Evolutionary conservation across 2,888 invertebrate genomes (phyloP), one percentile per base, ranked within the genome.

Genomic region (Eilema griseolum): DNA sequence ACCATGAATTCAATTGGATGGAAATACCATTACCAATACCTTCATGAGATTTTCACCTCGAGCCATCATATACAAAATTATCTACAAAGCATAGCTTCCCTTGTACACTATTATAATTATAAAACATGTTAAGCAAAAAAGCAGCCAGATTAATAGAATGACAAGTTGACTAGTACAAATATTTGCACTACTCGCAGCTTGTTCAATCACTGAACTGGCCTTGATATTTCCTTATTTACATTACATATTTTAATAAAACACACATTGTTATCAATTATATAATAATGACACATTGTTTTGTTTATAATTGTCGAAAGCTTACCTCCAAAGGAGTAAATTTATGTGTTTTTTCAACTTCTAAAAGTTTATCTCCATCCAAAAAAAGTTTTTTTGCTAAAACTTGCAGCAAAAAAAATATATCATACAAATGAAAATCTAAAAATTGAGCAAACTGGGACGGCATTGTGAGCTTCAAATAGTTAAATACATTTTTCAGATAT

Each of bases 361-460:
- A 90, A 69, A 97, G 85, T 56, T 95, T 93, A 86, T 98, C 98
- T 16, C 98, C 98, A 91, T 97, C 97, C 74, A 96, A 95, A 90
- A 96, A 98, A 83, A 98, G 96, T 76, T 96, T 96, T 80, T 97
- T 96, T 0, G 99, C 98, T 88, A 99, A 95, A 86, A 97, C 97
- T 93, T 98, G 98, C 23, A 98, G 94, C 79, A 99, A 92, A 87
- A 98, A 98, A 85, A 97, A 97, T 81, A 98, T 97, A 91, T 99
- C 99, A 92, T 99, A 99, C 83, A 97, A 94, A 88, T 98, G 97
- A 83, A 99, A 97, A 86, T 98, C 97, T 72, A 99, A 94, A 93
- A 99, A 99, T 74, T 97, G 96, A 1, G 98, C 97, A 80, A 99
- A 96, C 72, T 96, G 96, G 76, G 97, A 96, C 0, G 99, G 99